These are phyloP conservation scores for Rhamnusium bicolor DNA, from an alignment of 2,888 invertebrate species.

Conservation along the genomic window DNA sequence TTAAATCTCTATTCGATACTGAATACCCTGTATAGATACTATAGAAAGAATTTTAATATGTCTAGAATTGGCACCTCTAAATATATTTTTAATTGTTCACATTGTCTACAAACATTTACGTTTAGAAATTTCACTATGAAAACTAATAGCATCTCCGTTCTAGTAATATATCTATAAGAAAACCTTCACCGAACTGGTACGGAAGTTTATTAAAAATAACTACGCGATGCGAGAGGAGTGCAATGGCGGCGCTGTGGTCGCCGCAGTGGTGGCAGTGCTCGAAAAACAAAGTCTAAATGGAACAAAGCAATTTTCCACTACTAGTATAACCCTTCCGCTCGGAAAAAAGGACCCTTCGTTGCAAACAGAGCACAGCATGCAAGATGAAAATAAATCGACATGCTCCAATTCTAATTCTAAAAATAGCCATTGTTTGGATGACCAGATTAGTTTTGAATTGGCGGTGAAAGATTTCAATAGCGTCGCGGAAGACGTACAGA, in stretches of 20 bases:
- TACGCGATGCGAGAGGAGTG: conserved; percentile 61
- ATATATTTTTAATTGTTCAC: neutral
- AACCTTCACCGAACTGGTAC: neutral
- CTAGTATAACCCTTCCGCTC: neutral
- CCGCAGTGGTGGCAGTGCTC: conserved; percentile 73
- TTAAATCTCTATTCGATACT: no score
- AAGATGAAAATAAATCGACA: conserved; percentile 28
- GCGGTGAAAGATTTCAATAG: conserved; percentile 68
- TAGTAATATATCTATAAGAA: neutral
- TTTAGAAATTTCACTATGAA: conserved; percentile 7
- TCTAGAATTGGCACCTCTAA: no score
- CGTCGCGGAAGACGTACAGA: conserved; percentile 67
- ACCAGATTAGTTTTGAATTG: conserved; percentile 65
- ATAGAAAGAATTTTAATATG: neutral
- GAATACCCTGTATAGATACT: neutral
- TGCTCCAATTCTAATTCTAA: conserved; percentile 50
- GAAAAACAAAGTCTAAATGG: conserved; percentile 64
- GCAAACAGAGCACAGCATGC: conserved; percentile 22
- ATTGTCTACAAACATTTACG: neutral
- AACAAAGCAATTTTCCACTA: conserved; percentile 18
- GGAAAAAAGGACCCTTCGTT: neutral
- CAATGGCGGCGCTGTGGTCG: conserved; percentile 74
- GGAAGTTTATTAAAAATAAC: conserved; percentile 28
- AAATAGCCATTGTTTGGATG: conserved; percentile 57
- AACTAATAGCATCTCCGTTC: conserved; percentile 3